Evolutionary conservation across 2,113 vertebrate species (phyloP), one percentile per base, ranked within the genome.

Genomic region (Rhynchomys soricoides): DNA sequence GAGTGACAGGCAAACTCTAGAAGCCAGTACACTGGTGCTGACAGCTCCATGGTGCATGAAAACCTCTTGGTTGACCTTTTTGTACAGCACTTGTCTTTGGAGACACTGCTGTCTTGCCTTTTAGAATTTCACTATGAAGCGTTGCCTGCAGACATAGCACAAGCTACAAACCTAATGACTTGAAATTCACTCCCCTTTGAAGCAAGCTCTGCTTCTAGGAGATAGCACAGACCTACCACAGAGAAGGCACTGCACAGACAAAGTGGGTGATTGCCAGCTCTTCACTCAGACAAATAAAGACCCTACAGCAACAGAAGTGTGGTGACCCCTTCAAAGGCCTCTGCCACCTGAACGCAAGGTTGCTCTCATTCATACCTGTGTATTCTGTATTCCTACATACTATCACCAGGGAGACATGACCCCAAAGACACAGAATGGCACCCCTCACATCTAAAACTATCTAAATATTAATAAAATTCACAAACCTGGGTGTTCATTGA

Each of bases 111-210:
- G 40, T 62, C 77, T 31, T 12, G 89, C 45, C 37, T 52, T n/a
- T 50, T 45, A 29, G 1, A n/a, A 17, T 96, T 97, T 96, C 74
- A 91, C 43, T 50, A 40, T 13, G 34, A 57, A 91, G 31, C 50
- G 55, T 68, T 70, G 83, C 9, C 57, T 50, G 1, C 40, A 92
- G 86, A 78, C 75, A 89, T 75, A 93, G 43, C 73, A 88, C 86
- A 77, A 93, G 75, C 34, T 94, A 92, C 89, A 71, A 92, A 77
- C 12, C 81, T 91, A 83, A 95, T 95, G 83, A 95, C 91, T 98
- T 98, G 78, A 52, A 87, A 12, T 82, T 40, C 40, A 11, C 85
- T 89, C 5, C 0, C 45, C 90, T 95, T 96, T 86, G 43, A 95
- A 94, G 82, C 22, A 86, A 86, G 85, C 7, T 70, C n/a, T 37